Percentiles rank a stretch among this genome's conserved stretches.
phyloP scores from a whole-genome alignment of 2,113 vertebrate species.

The Arizona elegans region DNA sequence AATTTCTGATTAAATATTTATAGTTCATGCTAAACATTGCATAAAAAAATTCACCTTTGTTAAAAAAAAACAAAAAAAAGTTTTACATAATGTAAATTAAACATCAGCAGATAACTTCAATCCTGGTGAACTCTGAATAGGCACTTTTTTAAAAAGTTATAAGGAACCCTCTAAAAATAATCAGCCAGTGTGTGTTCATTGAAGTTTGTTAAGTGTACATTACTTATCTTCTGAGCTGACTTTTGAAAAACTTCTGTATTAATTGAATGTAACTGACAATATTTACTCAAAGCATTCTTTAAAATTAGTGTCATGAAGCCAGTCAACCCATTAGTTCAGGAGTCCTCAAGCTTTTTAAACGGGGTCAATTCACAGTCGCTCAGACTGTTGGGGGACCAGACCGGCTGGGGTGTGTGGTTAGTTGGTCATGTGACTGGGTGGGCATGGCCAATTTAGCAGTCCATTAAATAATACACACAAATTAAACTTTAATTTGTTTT shows the following conservation, averaged over 20 bases:
- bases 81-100: neutral
- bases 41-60: neutral
- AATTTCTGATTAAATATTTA: neutral
- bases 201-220: neutral
- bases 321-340: too few species aligned
- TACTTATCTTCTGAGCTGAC: neutral
- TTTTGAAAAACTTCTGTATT: neutral
- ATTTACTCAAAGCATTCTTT: neutral
- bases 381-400: too few species aligned
- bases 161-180: neutral
- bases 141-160: neutral
- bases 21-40: neutral
- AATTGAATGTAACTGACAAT: accelerated
- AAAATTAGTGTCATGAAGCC: neutral
- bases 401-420: too few species aligned
- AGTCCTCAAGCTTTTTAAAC: too few species aligned
- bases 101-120: neutral
- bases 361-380: too few species aligned
- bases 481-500: too few species aligned
- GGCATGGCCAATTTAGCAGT: too few species aligned
- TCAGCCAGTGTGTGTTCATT: neutral
- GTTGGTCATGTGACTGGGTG: too few species aligned
- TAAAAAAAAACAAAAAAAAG: neutral
- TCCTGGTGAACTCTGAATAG: neutral
- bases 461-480: too few species aligned